Evolutionary conservation across 2,888 invertebrate genomes (phyloP).

Genomic region (Drosophila paucipuncta): DNA sequence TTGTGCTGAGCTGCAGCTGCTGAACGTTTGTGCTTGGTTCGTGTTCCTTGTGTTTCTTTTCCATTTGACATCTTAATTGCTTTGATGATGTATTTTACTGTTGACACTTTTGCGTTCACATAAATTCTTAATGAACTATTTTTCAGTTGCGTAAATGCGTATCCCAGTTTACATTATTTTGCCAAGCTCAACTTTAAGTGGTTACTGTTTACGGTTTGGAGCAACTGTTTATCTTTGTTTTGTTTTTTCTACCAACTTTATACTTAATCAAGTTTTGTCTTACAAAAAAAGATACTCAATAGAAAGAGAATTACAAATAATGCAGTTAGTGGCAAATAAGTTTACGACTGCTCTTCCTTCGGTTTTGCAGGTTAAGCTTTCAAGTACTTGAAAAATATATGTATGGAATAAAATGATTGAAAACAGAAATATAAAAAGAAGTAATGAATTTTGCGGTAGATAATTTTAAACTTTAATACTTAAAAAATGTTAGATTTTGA

Average conservation of each 20-base stretch:
- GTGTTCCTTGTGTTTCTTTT: constrained; percentile 32
- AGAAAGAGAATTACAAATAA: background rate
- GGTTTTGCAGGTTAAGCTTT: background rate
- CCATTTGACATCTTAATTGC: constrained; percentile 74
- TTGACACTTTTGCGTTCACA: constrained; percentile 73
- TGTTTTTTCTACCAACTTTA: background rate
- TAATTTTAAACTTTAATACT: background rate
- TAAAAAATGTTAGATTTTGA: background rate
- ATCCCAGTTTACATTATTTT: constrained; percentile 6
- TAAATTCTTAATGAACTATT: constrained; percentile 65
- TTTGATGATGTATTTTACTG: constrained; percentile 70
- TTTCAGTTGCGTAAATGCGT: constrained; percentile 3
- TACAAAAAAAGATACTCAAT: background rate
- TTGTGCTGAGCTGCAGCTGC: constrained; percentile 1
- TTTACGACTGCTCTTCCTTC: background rate
- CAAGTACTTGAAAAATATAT: background rate
- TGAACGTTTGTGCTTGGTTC: constrained; percentile 17
- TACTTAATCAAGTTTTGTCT: background rate
- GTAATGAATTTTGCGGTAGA: background rate
- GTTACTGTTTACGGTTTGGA: background rate
- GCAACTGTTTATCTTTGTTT: background rate
- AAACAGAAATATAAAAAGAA: background rate
- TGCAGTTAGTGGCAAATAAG: background rate
- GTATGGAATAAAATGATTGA: background rate
- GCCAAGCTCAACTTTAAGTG: background rate